Base-by-base conservation (phyloP, 2,797 vertebrate genomes). In the Diplodus puntazzo region DNA sequence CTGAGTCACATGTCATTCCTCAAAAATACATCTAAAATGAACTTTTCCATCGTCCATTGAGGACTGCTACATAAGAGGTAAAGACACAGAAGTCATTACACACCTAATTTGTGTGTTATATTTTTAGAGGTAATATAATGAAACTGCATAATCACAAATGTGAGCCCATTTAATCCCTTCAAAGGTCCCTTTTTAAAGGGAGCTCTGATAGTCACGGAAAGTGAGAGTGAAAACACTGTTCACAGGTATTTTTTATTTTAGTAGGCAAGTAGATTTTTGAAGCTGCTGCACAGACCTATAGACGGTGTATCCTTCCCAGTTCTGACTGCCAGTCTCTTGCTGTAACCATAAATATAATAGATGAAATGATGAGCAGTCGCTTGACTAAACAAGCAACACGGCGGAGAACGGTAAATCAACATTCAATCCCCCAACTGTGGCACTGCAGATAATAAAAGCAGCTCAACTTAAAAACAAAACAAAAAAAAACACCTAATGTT, bases 341-440 rank as follows among this genome's bases (percentile, higher is more conserved):
- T 58, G 65, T 42, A 81, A 20, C 10, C 52, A 58, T 43, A 62
- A 48, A 73, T 79, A 76, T 77, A 63, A 82, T 64, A 70, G 61
- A 63, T 27, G 42, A 62, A 72, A 60, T 27, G 49, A 80, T 68
- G 79, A 69, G 58, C 64, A 63, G 68, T 61, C 11, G 11, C 64
- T 77, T 42, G 16, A 73, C 77, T 83, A 77, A 79, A 81, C 69
- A 80, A 74, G 52, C 42, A 62, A 55, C 49, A 48, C 69, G 64
- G 55, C 23, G 25, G 67, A 77, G 50, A 82, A 79, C 61, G 65
- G 11, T 67, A 73, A 88, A 80, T 79, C 74, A 81, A 77, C 76
- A 67, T 71, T 54, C 72, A 69, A 53, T 78, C 68, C 67, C 21
- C 21, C 63, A 52, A 82, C 80, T 69, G 65, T 69, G 59, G 64